Percentiles rank a stretch among this genome's conserved stretches.
These are phyloP conservation scores for Tanaodytes sp. DNA, from an alignment of 2,888 invertebrate species.

Conservation along the genomic window DNA sequence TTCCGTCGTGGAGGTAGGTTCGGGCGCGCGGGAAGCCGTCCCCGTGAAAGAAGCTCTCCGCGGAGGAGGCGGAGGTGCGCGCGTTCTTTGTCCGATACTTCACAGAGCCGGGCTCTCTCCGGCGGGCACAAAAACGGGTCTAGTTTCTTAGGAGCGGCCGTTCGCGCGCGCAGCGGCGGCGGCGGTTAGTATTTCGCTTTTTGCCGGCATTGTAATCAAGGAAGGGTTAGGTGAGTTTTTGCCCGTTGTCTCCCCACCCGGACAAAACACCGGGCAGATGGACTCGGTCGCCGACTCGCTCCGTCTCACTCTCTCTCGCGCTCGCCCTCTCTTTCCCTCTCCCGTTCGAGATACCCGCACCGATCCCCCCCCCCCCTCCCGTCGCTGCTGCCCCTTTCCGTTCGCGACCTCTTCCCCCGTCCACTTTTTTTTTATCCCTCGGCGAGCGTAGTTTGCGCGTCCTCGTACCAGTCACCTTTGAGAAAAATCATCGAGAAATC, in stretches of 20 bases:
- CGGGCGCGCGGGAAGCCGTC: conserved; percentile 18
- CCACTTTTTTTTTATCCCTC: conserved; percentile 46
- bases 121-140: conserved; percentile 70
- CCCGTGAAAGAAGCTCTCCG: conserved; percentile 32
- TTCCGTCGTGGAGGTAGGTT: conserved; percentile 6
- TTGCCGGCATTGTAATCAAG: conserved; percentile 73
- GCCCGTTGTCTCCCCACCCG: conserved; percentile 62
- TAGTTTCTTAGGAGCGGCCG: conserved; percentile 72
- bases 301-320: conserved; percentile 34
- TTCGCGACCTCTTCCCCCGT: conserved; percentile 33
- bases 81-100: conserved; percentile 69
- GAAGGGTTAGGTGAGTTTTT: conserved; percentile 74
- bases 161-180: conserved; percentile 71
- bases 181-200: conserved; percentile 74
- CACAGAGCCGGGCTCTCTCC: conserved; percentile 64
- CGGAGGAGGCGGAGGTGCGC: conserved; percentile 57
- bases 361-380: conserved; percentile 38
- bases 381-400: conserved; percentile 29
- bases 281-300: conserved; percentile 69
- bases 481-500: conserved; percentile 58
- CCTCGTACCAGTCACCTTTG: conserved; percentile 56
- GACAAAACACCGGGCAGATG: conserved; percentile 69
- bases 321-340: conserved; percentile 32
- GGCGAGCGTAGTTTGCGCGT: conserved; percentile 49
- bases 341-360: conserved; percentile 27